Base-by-base conservation (phyloP, 2,797 vertebrate genomes). In the Aviceda leuphotes region DNA sequence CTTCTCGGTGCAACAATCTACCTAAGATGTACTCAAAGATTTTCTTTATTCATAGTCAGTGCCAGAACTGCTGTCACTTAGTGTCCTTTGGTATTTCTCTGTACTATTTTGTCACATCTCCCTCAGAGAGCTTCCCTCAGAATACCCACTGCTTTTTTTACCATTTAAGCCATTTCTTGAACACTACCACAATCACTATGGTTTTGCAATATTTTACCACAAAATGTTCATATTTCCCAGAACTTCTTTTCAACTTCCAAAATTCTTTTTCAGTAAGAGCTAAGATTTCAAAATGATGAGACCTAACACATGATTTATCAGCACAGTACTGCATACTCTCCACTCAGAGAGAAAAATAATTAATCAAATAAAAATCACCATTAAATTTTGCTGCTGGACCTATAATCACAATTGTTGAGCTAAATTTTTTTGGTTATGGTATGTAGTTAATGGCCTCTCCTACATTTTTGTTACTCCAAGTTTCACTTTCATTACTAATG, bases 21-120 rank as follows among this genome's bases (percentile, higher is more conserved):
- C 13, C 12, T n/a, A 83, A 86, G n/a, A 35, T 2, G 1, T 47
- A 30, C 1, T 30, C 50, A 39, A 55, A 52, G 0, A 28, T 28
- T 87, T 76, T 56, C 10, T 56, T 78, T 41, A 50, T 54, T 52
- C 43, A 43, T 11, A 59, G 20, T 33, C n/a, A 73, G 2, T 14
- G n/a, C 30, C 47, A 46, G 59, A 83, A 43, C 3, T 66, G 9
- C 25, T 89, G 28, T 70, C 21, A n/a, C 25, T 61, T 33, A 55
- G 3, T 35, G 41, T 18, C 5, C 15, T 68, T 61, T 72, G 24
- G 13, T 73, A 83, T 49, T 76, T 91, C 20, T 81, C 18, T n/a
- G 0, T 47, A 16, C 4, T 80, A 9, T 61, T 94, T 67, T 78
- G 11, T 14, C 11, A 0, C 62, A 46, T 77, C 13, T 52, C n/a